phyloP scores from a whole-genome alignment of 2,888 invertebrate genomes.

The Lottia gigantea region DNA sequence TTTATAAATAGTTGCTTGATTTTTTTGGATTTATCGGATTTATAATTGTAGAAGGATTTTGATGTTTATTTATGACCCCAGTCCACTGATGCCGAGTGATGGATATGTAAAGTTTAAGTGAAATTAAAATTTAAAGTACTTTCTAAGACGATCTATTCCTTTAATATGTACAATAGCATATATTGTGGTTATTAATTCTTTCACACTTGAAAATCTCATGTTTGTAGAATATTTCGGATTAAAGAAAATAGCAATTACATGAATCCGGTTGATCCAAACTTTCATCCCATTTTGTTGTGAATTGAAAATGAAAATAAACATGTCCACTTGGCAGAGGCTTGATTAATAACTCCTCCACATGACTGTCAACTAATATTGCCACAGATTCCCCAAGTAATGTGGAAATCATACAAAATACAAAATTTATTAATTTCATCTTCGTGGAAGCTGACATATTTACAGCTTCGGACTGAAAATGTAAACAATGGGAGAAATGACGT shows the following conservation, averaged over 20 bases:
- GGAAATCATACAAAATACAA: neutral
- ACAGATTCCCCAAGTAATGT: neutral
- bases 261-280: slow-evolving; percentile 63
- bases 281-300: slow-evolving; percentile 82
- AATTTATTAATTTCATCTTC: neutral
- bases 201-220: neutral
- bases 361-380: slow-evolving; percentile 73
- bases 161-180: too few species aligned
- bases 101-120: too few species aligned
- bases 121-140: too few species aligned
- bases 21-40: too few species aligned
- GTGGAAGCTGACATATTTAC: slow-evolving; percentile 26
- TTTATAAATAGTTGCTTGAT: too few species aligned
- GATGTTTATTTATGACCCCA: too few species aligned
- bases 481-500: too few species aligned
- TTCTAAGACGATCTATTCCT: too few species aligned
- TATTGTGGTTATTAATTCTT: too few species aligned
- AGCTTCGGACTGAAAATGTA: slow-evolving; percentile 9
- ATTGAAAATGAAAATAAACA: slow-evolving; percentile 91
- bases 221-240: slow-evolving; percentile 2
- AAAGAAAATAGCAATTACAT: slow-evolving; percentile 43
- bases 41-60: too few species aligned
- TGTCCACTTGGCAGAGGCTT: slow-evolving; percentile 86
- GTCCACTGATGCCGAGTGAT: too few species aligned
- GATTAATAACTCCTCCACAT: slow-evolving; percentile 88